These are phyloP conservation scores for Rhopalosiphum maidis DNA, from an alignment of 1,140 invertebrate species.

Conservation along the genomic window DNA sequence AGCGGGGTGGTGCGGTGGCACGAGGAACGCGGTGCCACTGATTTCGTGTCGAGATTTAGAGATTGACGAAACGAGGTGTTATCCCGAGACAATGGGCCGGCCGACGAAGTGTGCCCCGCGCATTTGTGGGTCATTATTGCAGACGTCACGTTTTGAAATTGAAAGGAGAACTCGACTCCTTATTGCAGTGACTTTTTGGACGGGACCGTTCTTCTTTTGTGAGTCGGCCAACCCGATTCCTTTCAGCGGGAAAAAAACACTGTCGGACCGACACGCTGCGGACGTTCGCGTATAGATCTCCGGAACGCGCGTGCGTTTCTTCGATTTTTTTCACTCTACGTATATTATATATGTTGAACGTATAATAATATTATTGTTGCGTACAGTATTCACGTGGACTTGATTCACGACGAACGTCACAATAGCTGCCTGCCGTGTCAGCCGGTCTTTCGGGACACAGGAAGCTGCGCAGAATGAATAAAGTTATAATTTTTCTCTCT, in stretches of 20 bases:
- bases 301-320: conserved; percentile 36
- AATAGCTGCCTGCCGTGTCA: neutral
- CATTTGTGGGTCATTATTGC: conserved; percentile 52
- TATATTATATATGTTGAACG: neutral
- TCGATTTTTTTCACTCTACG: neutral
- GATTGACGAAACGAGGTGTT: conserved; percentile 44
- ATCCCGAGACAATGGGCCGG: conserved; percentile 30
- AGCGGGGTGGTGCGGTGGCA: too few species aligned
- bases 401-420: neutral
- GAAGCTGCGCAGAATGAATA: neutral
- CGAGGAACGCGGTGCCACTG: neutral
- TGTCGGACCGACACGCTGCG: neutral
- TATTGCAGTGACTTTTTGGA: conserved; percentile 5
- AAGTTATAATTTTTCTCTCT: neutral
- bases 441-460: neutral
- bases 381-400: neutral
- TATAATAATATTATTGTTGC: conserved; percentile 7
- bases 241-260: neutral
- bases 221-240: neutral
- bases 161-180: conserved; percentile 12
- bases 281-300: conserved; percentile 21
- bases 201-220: conserved; percentile 48
- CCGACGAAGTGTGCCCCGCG: conserved; percentile 23
- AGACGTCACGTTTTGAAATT: conserved; percentile 55
- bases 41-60: conserved; percentile 41